Base-by-base conservation (phyloP, 2,797 vertebrate genomes). In the Tarsius wallacei region DNA sequence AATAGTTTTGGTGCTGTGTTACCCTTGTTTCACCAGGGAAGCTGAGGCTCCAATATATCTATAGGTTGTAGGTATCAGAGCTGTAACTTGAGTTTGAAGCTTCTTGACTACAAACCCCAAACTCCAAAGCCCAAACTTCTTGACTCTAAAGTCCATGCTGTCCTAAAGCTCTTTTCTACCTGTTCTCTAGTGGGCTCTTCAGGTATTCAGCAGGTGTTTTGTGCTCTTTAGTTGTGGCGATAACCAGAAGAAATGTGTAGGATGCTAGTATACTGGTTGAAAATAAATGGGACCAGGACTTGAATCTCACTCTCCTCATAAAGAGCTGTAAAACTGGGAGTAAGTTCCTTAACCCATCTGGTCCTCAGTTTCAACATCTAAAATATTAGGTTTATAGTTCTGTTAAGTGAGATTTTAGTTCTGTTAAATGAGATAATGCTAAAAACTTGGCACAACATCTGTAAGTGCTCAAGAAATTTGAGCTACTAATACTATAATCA, bases 401-500 rank as follows among this genome's bases (percentile, higher is more conserved):
- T 81, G 21, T 36, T 81, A 88, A 64, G 17, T 96, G 42, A 73
- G 47, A 49, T n/a, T 26, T 4, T 77, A 33, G 61, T 91, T 82
- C 71, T 81, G 21, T 36, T 81, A 88, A 64, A 22, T 96, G 42
- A 73, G 21, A 78, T 77, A 85, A 88, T 55, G 33, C 33, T 87
- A 89, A 73, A 55, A 3, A 73, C 57, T 63, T 82, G 87, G 42
- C 33, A 31, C 33, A 49, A 11, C 13, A 42, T n/a, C 17, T 74
- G 2, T 78, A 84, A 61, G 14, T 86, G n/a, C 49, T 86, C 47
- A 76, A 81, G 53, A 82, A 61, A 64, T 76, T 33, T 15, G 4
- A 86, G 9, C 8, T 28, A 19, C 51, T 90, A 70, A 70, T 57
- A 61, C 17, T 19, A 33, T 36, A 87, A 22, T 83, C 55, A 64